These are phyloP conservation scores for Nilaparvata lugens DNA, from an alignment of 1,140 invertebrate species.

Conservation along the genomic window DNA sequence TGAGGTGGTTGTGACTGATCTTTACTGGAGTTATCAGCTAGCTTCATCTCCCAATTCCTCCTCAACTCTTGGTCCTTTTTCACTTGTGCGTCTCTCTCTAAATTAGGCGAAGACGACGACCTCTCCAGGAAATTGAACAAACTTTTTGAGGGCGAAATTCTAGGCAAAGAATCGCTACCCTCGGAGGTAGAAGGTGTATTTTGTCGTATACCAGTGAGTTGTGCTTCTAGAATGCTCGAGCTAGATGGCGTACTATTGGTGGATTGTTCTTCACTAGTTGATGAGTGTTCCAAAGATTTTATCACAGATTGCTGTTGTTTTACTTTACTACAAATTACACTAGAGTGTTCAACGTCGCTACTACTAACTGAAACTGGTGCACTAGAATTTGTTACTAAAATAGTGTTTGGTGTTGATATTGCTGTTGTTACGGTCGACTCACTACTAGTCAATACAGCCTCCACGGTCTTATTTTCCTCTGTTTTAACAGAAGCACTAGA, in stretches of 20 bases:
- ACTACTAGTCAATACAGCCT: background rate
- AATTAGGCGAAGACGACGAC: background rate
- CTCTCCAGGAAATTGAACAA: slow-evolving; percentile 13
- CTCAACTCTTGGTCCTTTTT: background rate
- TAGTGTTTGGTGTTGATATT: background rate
- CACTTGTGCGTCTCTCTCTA: background rate
- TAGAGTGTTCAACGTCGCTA: background rate
- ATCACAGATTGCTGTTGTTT: slow-evolving; percentile 3
- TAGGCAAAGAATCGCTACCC: slow-evolving; percentile 1
- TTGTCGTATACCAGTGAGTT: slow-evolving; percentile 14
- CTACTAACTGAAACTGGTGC: background rate
- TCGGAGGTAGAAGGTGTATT: background rate
- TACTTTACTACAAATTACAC: background rate
- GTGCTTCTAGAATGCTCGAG: slow-evolving; percentile 26
- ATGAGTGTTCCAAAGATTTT: background rate
- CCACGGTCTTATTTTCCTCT: background rate
- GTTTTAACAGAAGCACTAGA: background rate
- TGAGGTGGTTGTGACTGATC: background rate
- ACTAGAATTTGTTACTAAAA: too few species aligned
- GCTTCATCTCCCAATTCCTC: background rate
- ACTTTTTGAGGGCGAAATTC: slow-evolving; percentile 14
- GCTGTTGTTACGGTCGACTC: background rate
- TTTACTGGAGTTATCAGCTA: background rate
- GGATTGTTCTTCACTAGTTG: background rate
- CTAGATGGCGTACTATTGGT: slow-evolving; percentile 6